Evolutionary conservation across 2,797 vertebrate species (phyloP).

Genomic region (Taeniopygia guttata): DNA sequence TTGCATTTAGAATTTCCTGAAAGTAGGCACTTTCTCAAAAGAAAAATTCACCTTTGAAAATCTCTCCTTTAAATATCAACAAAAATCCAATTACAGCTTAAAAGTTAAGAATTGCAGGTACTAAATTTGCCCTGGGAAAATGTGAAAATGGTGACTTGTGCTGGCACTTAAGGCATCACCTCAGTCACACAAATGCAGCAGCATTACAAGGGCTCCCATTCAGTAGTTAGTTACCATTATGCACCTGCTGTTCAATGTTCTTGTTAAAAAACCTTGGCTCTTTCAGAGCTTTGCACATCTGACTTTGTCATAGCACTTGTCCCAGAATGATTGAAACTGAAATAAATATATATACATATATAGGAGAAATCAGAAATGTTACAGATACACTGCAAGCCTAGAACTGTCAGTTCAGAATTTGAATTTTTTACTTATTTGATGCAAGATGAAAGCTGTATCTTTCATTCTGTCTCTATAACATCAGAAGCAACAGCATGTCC

Average conservation of each 20-base stretch:
- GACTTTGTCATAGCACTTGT: background rate
- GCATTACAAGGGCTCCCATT: background rate
- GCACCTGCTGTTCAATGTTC: background rate
- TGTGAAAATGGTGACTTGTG: background rate
- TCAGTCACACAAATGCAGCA: background rate
- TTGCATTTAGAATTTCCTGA: background rate
- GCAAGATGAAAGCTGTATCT: constrained; percentile 17
- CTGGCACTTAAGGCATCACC: background rate
- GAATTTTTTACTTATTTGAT: background rate
- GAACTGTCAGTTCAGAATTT: constrained; percentile 28
- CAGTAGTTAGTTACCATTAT: background rate
- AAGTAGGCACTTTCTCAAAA: background rate
- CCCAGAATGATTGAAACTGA: background rate
- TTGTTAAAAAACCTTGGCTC: background rate
- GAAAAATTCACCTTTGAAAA: background rate
- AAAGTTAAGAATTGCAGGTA: background rate
- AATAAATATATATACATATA: background rate
- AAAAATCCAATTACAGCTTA: background rate
- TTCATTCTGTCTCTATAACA: background rate
- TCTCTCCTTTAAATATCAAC: background rate
- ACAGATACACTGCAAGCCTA: background rate
- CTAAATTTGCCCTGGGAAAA: background rate
- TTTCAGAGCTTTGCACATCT: background rate
- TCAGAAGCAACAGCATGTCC: background rate
- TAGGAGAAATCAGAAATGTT: background rate